A percentile compares a stretch with the other conserved stretches of the same genome.
Conservation (phyloP, 2,888 invertebrate species). For the Drosophila subsilvestris region DNA sequence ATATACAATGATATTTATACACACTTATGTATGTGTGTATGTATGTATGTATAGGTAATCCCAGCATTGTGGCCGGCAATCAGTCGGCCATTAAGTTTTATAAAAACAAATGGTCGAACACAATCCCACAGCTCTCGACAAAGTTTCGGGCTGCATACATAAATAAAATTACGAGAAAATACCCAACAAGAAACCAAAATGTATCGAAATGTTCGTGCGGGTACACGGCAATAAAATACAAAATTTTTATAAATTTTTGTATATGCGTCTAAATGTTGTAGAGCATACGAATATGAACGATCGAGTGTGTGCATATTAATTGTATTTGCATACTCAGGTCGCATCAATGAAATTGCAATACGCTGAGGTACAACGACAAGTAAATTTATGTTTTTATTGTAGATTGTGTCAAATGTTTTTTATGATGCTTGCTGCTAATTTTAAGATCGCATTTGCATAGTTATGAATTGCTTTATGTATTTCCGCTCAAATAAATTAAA, state of each 20-base stretch:
- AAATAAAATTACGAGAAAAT: slow-evolving; percentile 68
- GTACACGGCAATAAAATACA: slow-evolving; percentile 40
- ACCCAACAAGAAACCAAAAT: slow-evolving; percentile 21
- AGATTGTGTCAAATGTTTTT: background rate
- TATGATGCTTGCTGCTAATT: slow-evolving; percentile 17
- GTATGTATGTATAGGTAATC: slow-evolving; percentile 27
- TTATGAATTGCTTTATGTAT: slow-evolving; percentile 18
- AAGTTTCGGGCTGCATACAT: slow-evolving; percentile 66
- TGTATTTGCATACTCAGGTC: slow-evolving; percentile 31
- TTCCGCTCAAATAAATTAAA: slow-evolving; percentile 5
- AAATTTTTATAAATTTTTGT: background rate
- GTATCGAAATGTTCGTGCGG: slow-evolving; percentile 48
- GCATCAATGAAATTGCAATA: slow-evolving; percentile 2
- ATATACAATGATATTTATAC: slow-evolving; percentile 35
- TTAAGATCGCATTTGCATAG: slow-evolving; percentile 24
- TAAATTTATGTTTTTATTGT: background rate
- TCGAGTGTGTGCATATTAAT: slow-evolving; percentile 25
- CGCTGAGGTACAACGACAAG: background rate
- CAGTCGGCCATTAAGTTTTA: slow-evolving; percentile 68
- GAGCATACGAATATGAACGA: slow-evolving; percentile 10
- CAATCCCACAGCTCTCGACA: slow-evolving; percentile 39
- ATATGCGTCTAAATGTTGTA: slow-evolving; percentile 13
- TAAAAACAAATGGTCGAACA: slow-evolving; percentile 58
- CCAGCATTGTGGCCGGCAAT: slow-evolving; percentile 54
- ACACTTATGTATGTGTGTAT: slow-evolving; percentile 5